These are phyloP conservation scores for Periphyllus acericola DNA, from an alignment of 2,888 invertebrate species.

Conservation along the genomic window DNA sequence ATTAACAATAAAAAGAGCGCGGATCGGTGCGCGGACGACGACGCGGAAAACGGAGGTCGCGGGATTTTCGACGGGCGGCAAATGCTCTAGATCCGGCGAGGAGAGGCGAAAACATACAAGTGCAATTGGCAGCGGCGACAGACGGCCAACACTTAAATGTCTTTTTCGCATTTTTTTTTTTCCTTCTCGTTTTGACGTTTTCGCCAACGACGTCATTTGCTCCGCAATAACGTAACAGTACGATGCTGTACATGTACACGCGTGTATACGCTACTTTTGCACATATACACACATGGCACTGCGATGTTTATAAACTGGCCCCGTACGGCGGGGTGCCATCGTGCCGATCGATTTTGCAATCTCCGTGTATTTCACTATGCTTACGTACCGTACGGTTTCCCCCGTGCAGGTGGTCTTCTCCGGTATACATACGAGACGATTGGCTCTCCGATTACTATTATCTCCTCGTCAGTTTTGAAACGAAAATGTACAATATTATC, in stretches of 20 bases:
- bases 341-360: neutral
- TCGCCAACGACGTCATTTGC: conserved; percentile 25
- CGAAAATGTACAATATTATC: no score
- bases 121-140: neutral
- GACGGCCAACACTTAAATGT: neutral
- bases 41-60: neutral
- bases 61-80: neutral
- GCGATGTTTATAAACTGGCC: no score
- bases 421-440: no score
- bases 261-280: neutral
- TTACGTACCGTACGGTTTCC: neutral
- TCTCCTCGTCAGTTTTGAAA: no score
- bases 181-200: conserved; percentile 9
- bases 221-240: neutral
- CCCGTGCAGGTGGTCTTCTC: neutral
- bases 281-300: no score
- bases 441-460: no score
- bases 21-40: neutral
- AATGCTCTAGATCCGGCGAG: neutral
- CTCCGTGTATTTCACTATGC: neutral
- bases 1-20: neutral
- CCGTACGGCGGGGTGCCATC: neutral
- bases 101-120: neutral
- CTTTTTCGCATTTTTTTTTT: neutral
- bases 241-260: neutral